phyloP scores from a whole-genome alignment of 1,140 invertebrate species.

The Hydropsyche tenuis region DNA sequence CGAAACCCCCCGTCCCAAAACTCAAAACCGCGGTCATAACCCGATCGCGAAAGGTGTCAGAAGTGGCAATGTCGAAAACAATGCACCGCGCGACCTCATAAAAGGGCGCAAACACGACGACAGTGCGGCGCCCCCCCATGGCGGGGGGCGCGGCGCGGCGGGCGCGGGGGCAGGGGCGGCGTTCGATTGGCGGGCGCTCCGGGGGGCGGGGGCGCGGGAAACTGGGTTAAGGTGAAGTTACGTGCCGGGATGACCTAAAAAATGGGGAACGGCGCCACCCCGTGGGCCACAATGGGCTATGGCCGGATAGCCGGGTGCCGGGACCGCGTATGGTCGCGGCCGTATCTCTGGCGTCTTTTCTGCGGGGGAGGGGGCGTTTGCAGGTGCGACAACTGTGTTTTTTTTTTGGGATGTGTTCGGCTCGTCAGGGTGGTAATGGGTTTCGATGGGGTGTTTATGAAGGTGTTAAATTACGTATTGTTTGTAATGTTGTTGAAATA shows the following conservation, averaged over 20 bases:
- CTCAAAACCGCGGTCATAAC: no score
- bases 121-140: neutral
- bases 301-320: constrained; percentile 26
- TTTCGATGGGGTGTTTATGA: neutral
- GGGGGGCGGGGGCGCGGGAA: neutral
- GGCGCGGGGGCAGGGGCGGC: neutral
- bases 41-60: no score
- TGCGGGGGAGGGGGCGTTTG: constrained; percentile 11
- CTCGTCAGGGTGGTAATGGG: neutral
- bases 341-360: no score
- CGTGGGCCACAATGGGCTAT: constrained; percentile 28
- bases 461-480: no score
- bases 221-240: constrained; percentile 42
- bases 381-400: neutral
- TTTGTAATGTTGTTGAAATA: no score
- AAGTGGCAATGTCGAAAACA: no score
- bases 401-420: neutral
- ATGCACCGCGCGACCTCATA: no score
- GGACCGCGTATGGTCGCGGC: neutral
- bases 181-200: constrained; percentile 15
- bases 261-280: constrained; percentile 38
- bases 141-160: no score
- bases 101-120: no score
- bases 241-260: constrained; percentile 36
- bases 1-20: no score